Percentiles rank a stretch among this genome's conserved stretches.
Evolutionary conservation across 30 jellyfish, hydroid and myxozoan species (phyloP).

Genomic region (Clytia hemisphaerica): DNA sequence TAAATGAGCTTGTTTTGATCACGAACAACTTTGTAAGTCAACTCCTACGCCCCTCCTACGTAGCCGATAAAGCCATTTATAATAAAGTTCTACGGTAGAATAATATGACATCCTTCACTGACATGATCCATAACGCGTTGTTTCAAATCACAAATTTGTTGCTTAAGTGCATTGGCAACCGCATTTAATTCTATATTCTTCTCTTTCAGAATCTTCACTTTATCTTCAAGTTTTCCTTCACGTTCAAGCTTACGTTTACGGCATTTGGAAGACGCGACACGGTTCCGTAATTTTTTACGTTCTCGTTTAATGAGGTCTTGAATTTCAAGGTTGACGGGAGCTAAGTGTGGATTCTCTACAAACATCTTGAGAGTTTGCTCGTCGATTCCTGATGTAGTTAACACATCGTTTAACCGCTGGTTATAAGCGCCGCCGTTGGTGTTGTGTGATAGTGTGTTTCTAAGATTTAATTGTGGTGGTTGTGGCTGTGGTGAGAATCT

Average conservation of each 20-base stretch:
- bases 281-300: slow-evolving; percentile 83
- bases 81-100: slow-evolving; percentile 44
- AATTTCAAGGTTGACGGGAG: slow-evolving; percentile 86
- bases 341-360: slow-evolving; percentile 86
- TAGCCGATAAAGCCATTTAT: too few species aligned
- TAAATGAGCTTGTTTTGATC: too few species aligned
- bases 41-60: too few species aligned
- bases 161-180: slow-evolving; percentile 95
- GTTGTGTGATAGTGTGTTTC: not conserved
- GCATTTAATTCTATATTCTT: slow-evolving; percentile 93
- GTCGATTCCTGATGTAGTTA: slow-evolving; percentile 38
- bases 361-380: slow-evolving; percentile 69
- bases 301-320: slow-evolving; percentile 96
- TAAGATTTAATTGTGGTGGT: too few species aligned
- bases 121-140: slow-evolving; percentile 99
- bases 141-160: slow-evolving; percentile 91
- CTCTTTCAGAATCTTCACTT: slow-evolving; percentile 88
- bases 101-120: slow-evolving; percentile 96
- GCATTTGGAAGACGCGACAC: slow-evolving; percentile 96
- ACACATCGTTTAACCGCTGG: not conserved
- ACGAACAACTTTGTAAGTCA: too few species aligned
- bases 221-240: slow-evolving; percentile 90
- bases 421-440: not conserved
- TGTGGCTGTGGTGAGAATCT: too few species aligned
- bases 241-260: slow-evolving; percentile 91